Percentiles rank a stretch among this genome's conserved stretches.
These are phyloP conservation scores for Phrynocephalus forsythii DNA, from an alignment of 2,797 vertebrate species.

Conservation along the genomic window DNA sequence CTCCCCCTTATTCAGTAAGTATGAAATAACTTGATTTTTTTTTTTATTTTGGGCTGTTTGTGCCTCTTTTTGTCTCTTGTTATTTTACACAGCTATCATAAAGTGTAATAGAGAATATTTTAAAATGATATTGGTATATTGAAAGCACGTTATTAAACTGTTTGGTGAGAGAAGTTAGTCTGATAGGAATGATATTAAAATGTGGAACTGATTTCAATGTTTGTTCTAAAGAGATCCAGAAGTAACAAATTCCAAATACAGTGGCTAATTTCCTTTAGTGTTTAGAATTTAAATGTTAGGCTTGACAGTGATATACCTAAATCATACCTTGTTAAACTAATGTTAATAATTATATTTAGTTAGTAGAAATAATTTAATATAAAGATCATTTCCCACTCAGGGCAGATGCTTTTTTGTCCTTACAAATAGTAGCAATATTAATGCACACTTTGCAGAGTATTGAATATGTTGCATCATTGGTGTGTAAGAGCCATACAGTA, in stretches of 20 bases:
- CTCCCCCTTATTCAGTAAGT: slow-evolving; percentile 98
- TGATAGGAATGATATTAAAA: slow-evolving; percentile 3
- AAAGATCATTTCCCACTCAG: not conserved
- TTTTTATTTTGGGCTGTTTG: not conserved
- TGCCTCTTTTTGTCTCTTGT: not conserved
- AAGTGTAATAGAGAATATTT: not conserved
- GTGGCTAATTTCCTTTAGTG: not conserved
- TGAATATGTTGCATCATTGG: not conserved
- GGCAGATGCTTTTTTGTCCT: not conserved
- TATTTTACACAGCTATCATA: not conserved
- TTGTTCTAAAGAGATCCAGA: slow-evolving; percentile 14
- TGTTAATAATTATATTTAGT: not conserved
- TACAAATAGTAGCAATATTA: not conserved
- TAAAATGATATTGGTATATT: rapidly evolving
- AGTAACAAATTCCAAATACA: not conserved
- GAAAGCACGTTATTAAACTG: not conserved
- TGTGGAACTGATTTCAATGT: slow-evolving; percentile 6
- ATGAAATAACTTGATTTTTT: slow-evolving; percentile 50
- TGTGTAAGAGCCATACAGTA: not conserved
- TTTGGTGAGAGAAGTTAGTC: slow-evolving; percentile 11
- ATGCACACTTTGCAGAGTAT: not conserved
- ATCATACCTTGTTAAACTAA: not conserved
- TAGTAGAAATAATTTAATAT: not conserved
- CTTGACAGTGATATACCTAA: not conserved
- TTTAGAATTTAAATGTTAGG: not conserved